Evolutionary conservation across 2,113 vertebrate species (phyloP).

Genomic region (Acrocephalus arundinaceus): DNA sequence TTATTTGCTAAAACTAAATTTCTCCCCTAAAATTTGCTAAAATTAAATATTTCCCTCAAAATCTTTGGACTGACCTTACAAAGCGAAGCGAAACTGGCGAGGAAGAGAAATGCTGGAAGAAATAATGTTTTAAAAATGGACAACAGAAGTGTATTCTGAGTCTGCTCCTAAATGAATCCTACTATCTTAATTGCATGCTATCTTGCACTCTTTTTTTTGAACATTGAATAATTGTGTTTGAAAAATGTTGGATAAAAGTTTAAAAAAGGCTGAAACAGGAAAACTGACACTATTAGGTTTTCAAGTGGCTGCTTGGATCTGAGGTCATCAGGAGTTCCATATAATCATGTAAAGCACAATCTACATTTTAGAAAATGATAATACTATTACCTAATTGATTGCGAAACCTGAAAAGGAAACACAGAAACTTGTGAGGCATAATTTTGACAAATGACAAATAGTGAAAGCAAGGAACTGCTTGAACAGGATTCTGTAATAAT

Average conservation of each 20-base stretch:
- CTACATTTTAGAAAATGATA: background rate
- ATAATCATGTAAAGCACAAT: background rate
- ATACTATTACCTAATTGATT: background rate
- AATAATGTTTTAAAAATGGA: background rate
- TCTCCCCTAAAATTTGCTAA: background rate
- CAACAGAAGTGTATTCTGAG: background rate
- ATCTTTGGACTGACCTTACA: background rate
- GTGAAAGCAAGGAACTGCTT: background rate
- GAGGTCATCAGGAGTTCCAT: background rate
- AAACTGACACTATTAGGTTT: background rate
- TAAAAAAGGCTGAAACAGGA: background rate
- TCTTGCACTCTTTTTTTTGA: background rate
- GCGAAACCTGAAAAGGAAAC: background rate
- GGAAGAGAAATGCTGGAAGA: background rate
- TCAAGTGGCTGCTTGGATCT: background rate
- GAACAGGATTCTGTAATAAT: background rate
- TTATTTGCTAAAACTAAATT: background rate
- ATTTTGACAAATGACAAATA: background rate
- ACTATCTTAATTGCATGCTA: background rate
- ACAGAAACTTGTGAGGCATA: background rate
- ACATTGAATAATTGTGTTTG: background rate
- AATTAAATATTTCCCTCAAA: background rate
- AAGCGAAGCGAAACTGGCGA: rapidly evolving
- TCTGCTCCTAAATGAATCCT: background rate
- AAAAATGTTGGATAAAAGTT: background rate